Conservation (phyloP, 2,888 invertebrate genomes). For the Leptarthrus brevirostris region DNA sequence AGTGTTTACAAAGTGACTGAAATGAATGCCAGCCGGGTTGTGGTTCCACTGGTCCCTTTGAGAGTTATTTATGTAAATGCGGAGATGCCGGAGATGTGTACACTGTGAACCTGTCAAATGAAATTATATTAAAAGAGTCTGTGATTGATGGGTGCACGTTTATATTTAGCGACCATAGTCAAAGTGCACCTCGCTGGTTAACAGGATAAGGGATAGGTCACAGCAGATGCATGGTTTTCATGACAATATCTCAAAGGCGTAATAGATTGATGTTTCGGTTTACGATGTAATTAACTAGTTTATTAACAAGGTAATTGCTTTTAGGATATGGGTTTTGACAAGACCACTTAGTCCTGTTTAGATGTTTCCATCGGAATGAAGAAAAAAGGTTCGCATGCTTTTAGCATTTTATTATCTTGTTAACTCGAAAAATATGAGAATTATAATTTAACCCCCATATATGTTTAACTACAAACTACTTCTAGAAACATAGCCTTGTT, state of each 20-base stretch:
- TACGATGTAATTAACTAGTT: neutral
- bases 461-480: too few relatives aligned
- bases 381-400: too few relatives aligned
- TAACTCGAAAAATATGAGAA: too few relatives aligned
- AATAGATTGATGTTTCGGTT: neutral
- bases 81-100: neutral
- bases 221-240: neutral
- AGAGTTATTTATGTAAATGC: conserved; percentile 13
- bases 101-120: conserved; percentile 8
- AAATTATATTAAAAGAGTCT: conserved; percentile 11
- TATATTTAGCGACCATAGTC: neutral
- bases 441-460: too few relatives aligned
- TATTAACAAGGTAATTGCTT: conserved; percentile 3
- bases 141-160: conserved; percentile 6
- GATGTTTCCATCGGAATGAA: too few relatives aligned
- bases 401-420: too few relatives aligned
- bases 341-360: too few relatives aligned
- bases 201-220: neutral
- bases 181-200: neutral
- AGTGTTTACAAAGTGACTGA: conserved; percentile 22
- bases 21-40: conserved; percentile 7
- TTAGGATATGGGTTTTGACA: neutral
- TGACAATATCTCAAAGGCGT: neutral
- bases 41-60: conserved; percentile 11
- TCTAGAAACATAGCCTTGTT: too few relatives aligned